Base-by-base conservation (phyloP, 2,113 vertebrate genomes). In the Daphoenositta chrysoptera region DNA sequence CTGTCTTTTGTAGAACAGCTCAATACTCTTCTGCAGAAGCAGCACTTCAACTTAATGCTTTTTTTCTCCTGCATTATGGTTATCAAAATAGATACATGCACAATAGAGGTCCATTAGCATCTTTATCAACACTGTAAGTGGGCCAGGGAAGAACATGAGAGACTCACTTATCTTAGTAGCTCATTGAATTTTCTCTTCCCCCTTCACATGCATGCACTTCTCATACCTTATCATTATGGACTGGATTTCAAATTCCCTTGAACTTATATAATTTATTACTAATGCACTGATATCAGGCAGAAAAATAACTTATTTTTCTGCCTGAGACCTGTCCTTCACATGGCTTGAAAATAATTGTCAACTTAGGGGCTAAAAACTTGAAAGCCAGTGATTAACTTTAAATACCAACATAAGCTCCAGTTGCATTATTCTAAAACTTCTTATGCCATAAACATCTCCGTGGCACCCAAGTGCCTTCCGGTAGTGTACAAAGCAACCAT, bases 361-460 rank as follows among this genome's bases (percentile, higher is more conserved):
- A 53, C n/a, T 89, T 39, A 69, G 53, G 39, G 70, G 54, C 66
- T 93, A 91, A 82, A 94, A 93, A 42, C 21, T 35, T 27, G 56
- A 90, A 94, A 96, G 61, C 69, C 66, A 65, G 70, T 61, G 75
- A 91, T 94, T 92, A 86, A 70, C 56, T 89, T 94, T 63, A 91
- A 91, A 91, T 61, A 93, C 40, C 33, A 95, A 47, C 5, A 14
- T 79, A 85, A 93, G 57, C 57, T 95, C 64, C 45, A 79, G 23
- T 6, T 87, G 73, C 40, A 85, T 85, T 93, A 96, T 78, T 94
- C 53, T 94, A 64, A 89, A 94, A 87, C 57, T 93, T 92, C 81
- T 76, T 47, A 77, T 61, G 40, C 70, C 56, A 87, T 82, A 87
- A 95, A 87, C 73, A 89, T 91, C 58, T 84, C 81, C 0, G 7